phyloP scores from a whole-genome alignment of 2,113 vertebrate genomes.

The Larimichthys polyactis region DNA sequence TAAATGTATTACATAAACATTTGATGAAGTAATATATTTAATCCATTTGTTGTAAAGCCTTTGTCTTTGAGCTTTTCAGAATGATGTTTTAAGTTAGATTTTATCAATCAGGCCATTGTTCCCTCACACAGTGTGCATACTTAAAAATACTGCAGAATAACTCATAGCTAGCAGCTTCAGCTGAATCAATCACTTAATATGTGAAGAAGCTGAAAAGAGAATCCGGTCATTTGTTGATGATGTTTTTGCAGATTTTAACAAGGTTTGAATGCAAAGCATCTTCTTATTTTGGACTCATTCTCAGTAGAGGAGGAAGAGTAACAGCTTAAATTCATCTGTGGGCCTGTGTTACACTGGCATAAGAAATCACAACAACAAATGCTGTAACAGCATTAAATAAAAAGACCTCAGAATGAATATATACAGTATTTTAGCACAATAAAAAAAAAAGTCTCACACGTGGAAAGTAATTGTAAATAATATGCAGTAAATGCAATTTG shows the following conservation, averaged over 20 bases:
- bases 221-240: neutral
- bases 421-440: neutral
- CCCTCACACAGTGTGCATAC: neutral
- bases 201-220: neutral
- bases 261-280: neutral
- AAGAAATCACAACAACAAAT: neutral
- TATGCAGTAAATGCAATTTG: neutral
- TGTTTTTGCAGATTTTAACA: neutral
- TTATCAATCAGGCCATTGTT: slow-evolving; percentile 12
- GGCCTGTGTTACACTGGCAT: no score
- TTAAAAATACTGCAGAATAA: neutral
- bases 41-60: neutral
- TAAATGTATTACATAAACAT: neutral
- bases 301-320: neutral
- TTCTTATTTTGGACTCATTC: neutral
- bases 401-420: neutral
- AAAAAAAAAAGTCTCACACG: neutral
- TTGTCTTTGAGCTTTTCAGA: neutral
- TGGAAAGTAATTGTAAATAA: neutral
- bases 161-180: neutral
- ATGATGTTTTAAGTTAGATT: neutral
- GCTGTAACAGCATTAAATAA: neutral
- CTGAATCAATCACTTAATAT: neutral
- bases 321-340: neutral
- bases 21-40: slow-evolving; percentile 9